Conservation (phyloP, 2,113 vertebrate genomes). For the Chiloscyllium plagiosum region DNA sequence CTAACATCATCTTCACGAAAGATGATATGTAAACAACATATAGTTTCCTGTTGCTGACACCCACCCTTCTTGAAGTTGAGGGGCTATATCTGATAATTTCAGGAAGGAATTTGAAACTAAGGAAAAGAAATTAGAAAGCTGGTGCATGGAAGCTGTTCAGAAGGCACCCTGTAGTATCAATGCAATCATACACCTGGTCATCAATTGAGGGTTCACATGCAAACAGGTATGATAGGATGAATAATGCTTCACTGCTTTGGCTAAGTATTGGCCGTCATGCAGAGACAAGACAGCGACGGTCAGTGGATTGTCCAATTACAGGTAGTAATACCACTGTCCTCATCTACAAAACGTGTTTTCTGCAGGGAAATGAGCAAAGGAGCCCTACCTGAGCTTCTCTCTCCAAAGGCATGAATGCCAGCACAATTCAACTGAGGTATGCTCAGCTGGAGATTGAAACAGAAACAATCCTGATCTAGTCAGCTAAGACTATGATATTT, state of each 20-base stretch:
- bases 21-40: no score
- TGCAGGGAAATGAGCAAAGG: background rate
- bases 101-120: no score
- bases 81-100: no score
- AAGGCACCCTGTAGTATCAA: background rate
- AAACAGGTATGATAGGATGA: background rate
- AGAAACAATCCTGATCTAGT: background rate
- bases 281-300: background rate
- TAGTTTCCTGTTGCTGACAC: no score
- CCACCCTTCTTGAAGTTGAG: no score
- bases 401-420: background rate
- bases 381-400: background rate
- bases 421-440: background rate
- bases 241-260: background rate
- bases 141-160: background rate
- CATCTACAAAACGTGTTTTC: background rate
- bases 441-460: background rate
- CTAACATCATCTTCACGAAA: no score
- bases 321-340: background rate
- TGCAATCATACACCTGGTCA: background rate
- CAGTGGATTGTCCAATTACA: background rate
- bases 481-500: background rate
- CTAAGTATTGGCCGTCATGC: background rate
- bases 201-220: background rate
- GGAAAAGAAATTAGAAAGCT: background rate